These are phyloP conservation scores for Merluccius polli DNA, from an alignment of 2,797 vertebrate genomes.

Conservation along the genomic window DNA sequence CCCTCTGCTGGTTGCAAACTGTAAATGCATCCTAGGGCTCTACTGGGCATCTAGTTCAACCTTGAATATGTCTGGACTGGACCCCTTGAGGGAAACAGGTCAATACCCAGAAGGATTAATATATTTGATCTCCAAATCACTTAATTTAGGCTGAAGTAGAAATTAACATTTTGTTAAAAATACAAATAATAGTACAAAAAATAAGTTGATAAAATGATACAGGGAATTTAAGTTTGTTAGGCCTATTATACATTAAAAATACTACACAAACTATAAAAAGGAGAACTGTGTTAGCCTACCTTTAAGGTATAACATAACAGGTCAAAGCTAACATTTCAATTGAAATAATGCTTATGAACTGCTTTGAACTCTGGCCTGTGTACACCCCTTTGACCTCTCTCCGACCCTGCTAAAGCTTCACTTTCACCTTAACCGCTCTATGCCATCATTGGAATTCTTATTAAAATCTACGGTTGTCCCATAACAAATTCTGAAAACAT, in stretches of 20 bases:
- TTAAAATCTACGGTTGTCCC: not conserved
- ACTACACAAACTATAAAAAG: no score
- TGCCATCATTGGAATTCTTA: not conserved
- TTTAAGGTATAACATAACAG: not conserved
- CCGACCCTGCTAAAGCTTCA: not conserved
- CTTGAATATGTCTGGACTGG: no score
- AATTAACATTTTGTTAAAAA: no score
- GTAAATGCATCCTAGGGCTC: not conserved
- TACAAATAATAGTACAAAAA: no score
- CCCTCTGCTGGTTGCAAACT: constrained; percentile 22
- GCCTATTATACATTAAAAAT: not conserved
- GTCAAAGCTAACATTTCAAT: no score
- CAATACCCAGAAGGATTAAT: not conserved
- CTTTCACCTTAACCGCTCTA: not conserved
- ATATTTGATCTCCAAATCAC: no score
- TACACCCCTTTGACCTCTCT: not conserved
- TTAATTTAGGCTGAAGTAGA: no score
- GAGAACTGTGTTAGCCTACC: not conserved
- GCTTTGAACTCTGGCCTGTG: no score
- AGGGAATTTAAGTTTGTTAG: no score
- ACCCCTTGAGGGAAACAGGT: no score
- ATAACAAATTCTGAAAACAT: not conserved
- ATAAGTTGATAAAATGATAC: no score
- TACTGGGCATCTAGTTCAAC: not conserved
- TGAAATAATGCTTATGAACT: not conserved